Evolutionary conservation across 2,113 vertebrate species (phyloP), one percentile per base, ranked within the genome.

Genomic region (Gallinago undulata): DNA sequence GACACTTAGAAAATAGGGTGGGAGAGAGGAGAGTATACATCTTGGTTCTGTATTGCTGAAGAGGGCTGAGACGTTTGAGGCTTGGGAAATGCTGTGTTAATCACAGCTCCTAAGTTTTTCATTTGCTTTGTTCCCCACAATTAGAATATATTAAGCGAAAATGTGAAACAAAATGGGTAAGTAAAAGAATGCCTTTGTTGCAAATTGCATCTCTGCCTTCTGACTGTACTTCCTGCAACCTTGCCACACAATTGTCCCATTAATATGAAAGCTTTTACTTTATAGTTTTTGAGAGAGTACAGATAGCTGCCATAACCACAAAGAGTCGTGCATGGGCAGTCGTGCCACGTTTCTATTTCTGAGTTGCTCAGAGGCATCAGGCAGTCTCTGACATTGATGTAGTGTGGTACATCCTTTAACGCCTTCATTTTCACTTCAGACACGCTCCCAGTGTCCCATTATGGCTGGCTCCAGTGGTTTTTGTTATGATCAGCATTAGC

Each of bases 401-500:
- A 76, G 62, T 10, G 19, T 37, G 41, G 31, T 57, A 30, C 70
- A 63, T 83, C 63, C 9, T 79, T 83, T 57, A 83, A 48, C 19
- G 2, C 81, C 78, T 91, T 96, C 74, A 57, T 96, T 84, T 87
- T 89, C 62, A 45, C 78, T 80, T 91, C 91, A 80, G 72, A 69
- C 67, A 50, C 0, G 11, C 30, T 89, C 63, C 67, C 47, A 25
- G 64, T 82, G 69, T 64, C 48, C 76, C 77, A 35, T 93, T 94
- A 86, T 3, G 62, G 70, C 77, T 85, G 59, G 81, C 45, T 91
- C 66, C 57, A 77, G 64, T 3, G 1, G 57, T 41, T 94, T 87
- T 76, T 88, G 84, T 92, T 91, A 66, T 74, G 41, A 79, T 91
- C 81, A 92, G 87, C 62, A 64, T 92, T 87, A 94, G 84, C 78